phyloP scores from a whole-genome alignment of 35 echinoderm and acorn worm species.

The Heliocidaris erythrogramma region DNA sequence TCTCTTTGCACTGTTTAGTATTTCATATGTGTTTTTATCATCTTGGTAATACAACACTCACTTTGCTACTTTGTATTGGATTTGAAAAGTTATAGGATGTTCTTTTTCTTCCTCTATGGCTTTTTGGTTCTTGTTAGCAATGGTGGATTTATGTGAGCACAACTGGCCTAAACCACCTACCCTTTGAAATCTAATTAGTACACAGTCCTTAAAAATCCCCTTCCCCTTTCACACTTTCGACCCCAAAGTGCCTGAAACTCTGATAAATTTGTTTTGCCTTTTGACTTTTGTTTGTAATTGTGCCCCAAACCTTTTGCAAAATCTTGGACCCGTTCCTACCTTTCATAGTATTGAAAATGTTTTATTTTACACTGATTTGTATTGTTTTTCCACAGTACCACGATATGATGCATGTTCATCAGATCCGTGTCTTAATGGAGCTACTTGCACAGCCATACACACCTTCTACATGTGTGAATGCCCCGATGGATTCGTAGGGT shows the following conservation, averaged over 20 bases:
- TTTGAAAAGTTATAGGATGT: not conserved
- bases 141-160: too few species aligned
- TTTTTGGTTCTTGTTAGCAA: too few species aligned
- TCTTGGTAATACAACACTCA: not conserved
- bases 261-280: too few species aligned
- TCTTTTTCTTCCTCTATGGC: too few species aligned
- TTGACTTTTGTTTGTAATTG: too few species aligned
- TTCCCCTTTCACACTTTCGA: too few species aligned
- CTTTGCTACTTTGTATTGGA: not conserved
- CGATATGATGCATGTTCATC: not conserved
- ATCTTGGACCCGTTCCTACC: too few species aligned
- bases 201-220: too few species aligned
- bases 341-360: not conserved
- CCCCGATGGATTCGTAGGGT: not conserved
- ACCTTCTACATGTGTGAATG: not conserved
- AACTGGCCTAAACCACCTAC: too few species aligned
- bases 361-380: not conserved
- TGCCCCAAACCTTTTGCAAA: not conserved
- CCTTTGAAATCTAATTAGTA: too few species aligned
- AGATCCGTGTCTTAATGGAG: not conserved
- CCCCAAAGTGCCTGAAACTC: too few species aligned
- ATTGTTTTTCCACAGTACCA: not conserved
- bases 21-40: not conserved
- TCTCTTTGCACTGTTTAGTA: not conserved
- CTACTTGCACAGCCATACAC: not conserved